These are phyloP conservation scores for Hyphantria cunea DNA, from an alignment of 1,140 invertebrate species.

Conservation along the genomic window DNA sequence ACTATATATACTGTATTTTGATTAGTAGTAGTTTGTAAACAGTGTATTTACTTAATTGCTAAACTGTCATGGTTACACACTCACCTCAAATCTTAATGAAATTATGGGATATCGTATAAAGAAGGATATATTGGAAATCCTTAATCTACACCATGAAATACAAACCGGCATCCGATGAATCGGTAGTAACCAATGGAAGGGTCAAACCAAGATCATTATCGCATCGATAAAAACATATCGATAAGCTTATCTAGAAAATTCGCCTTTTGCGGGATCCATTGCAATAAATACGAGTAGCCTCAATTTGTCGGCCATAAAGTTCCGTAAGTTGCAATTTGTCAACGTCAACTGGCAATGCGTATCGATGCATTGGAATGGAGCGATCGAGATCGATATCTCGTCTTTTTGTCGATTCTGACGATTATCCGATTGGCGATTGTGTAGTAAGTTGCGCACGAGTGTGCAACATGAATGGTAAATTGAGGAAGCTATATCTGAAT, in stretches of 20 bases:
- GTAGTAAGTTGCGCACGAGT: constrained; percentile 38
- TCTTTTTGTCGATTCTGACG: constrained; percentile 54
- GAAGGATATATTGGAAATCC: not conserved
- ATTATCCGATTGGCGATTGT: constrained; percentile 53
- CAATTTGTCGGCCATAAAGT: constrained; percentile 67
- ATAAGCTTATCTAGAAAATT: constrained; percentile 40
- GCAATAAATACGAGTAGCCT: constrained; percentile 56
- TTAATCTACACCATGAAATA: constrained; percentile 8
- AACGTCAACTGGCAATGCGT: constrained; percentile 59
- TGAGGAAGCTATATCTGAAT: constrained; percentile 49
- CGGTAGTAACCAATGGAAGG: constrained; percentile 18
- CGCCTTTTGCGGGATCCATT: constrained; percentile 30
- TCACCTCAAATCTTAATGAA: no score
- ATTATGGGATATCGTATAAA: no score
- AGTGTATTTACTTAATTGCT: no score
- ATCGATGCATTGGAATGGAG: constrained; percentile 57
- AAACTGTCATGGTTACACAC: no score
- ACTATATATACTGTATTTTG: no score
- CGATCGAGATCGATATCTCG: constrained; percentile 54
- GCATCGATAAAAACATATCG: constrained; percentile 41
- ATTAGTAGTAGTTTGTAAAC: not conserved
- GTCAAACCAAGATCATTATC: constrained; percentile 32
- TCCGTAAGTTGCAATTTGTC: constrained; percentile 67
- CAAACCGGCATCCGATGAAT: constrained; percentile 5
- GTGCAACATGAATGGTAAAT: constrained; percentile 48